phyloP scores from a whole-genome alignment of 2,888 invertebrate species.

The Nysson spinosus region DNA sequence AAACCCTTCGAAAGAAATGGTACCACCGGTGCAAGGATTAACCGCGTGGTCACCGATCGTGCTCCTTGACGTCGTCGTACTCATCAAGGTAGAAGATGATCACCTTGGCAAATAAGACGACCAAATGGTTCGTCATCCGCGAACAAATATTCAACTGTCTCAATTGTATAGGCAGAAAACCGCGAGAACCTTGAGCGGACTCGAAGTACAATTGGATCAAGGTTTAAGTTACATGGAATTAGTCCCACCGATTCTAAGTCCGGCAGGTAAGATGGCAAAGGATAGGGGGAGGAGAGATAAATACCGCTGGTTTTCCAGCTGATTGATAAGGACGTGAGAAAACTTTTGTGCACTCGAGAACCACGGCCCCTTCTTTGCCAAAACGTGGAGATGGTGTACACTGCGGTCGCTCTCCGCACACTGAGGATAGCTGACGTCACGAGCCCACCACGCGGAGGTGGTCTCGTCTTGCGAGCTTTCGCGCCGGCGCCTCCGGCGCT shows the following conservation, averaged over 20 bases:
- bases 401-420: slow-evolving; percentile 77
- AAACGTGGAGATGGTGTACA: slow-evolving; percentile 72
- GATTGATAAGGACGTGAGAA: slow-evolving; percentile 27
- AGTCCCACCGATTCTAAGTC: too few species aligned
- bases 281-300: not conserved
- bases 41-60: slow-evolving; percentile 62
- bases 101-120: slow-evolving; percentile 26
- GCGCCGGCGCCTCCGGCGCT: slow-evolving; percentile 72
- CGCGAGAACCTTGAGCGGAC: slow-evolving; percentile 9
- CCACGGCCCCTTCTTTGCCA: slow-evolving; percentile 57
- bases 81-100: slow-evolving; percentile 58
- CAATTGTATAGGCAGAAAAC: not conserved
- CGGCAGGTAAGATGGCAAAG: not conserved
- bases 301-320: slow-evolving; percentile 37
- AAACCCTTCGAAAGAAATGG: slow-evolving; percentile 38
- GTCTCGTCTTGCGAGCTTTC: slow-evolving; percentile 69
- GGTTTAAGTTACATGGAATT: too few species aligned
- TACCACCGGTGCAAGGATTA: slow-evolving; percentile 51
- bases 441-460: slow-evolving; percentile 76
- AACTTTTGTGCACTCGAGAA: slow-evolving; percentile 51
- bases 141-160: not conserved
- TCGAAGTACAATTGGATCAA: too few species aligned
- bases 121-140: slow-evolving; percentile 10
- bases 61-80: slow-evolving; percentile 54
- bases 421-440: slow-evolving; percentile 75